phyloP scores from a whole-genome alignment of 2,888 invertebrate genomes.

The Nymphalis c-album region DNA sequence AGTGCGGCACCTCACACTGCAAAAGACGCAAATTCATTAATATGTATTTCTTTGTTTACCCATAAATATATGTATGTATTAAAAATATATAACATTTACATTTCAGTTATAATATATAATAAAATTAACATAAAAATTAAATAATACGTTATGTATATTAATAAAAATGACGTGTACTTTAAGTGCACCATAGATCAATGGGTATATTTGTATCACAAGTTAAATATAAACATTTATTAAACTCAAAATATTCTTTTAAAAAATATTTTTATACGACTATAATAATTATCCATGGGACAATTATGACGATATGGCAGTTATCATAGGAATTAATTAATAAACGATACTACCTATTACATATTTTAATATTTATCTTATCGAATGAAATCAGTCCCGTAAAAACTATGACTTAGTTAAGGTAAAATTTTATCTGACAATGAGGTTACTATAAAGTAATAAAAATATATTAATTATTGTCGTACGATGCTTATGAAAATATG shows the following conservation, averaged over 20 bases:
- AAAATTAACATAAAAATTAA: too few relatives aligned
- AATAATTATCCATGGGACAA: not conserved
- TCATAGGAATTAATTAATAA: conserved; percentile 63
- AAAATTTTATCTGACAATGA: not conserved
- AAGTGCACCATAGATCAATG: too few relatives aligned
- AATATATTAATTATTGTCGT: not conserved
- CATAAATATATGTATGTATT: conserved; percentile 45
- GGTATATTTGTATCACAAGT: too few relatives aligned
- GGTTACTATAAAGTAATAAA: not conserved
- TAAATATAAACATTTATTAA: not conserved
- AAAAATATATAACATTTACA: not conserved
- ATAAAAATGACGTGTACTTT: too few relatives aligned
- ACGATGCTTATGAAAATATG: not conserved
- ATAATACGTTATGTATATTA: too few relatives aligned
- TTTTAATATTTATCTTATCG: not conserved
- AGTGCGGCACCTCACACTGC: conserved; percentile 59
- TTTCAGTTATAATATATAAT: too few relatives aligned
- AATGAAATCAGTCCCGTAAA: not conserved
- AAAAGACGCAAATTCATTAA: conserved; percentile 41
- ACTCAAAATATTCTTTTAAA: not conserved
- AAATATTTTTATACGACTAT: not conserved
- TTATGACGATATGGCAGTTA: conserved; percentile 52
- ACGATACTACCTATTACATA: conserved; percentile 38
- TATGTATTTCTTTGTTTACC: not conserved
- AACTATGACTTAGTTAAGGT: conserved; percentile 8